phyloP scores from a whole-genome alignment of 2,113 vertebrate species.

The Romanogobio albipinnatus region DNA sequence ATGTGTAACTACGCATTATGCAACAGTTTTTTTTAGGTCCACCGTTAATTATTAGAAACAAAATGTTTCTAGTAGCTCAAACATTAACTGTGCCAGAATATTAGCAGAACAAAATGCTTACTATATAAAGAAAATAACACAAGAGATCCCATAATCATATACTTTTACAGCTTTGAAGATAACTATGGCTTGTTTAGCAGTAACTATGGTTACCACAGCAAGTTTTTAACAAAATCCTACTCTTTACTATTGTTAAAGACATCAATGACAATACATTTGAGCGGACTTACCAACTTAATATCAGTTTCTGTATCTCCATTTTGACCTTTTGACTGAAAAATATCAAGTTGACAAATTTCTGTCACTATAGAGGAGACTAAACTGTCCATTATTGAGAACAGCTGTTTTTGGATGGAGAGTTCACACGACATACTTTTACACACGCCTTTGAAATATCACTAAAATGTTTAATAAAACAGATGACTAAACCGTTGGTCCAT shows the following conservation, averaged over 20 bases:
- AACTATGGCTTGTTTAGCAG: neutral
- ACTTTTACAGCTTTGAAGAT: neutral
- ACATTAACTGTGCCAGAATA: neutral
- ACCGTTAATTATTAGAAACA: neutral
- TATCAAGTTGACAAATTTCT: slow-evolving; percentile 17
- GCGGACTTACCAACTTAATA: neutral
- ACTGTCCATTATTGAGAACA: slow-evolving; percentile 8
- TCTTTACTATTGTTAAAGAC: neutral
- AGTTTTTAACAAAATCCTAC: neutral
- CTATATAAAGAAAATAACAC: neutral
- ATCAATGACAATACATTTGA: neutral
- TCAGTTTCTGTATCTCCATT: neutral
- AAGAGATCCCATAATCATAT: neutral
- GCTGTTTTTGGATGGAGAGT: neutral
- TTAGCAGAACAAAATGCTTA: neutral
- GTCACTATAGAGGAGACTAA: slow-evolving; percentile 11
- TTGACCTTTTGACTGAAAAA: slow-evolving; percentile 1
- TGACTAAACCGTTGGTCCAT: neutral
- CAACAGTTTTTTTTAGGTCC: no score
- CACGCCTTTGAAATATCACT: neutral
- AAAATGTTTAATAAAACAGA: neutral
- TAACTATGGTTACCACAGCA: neutral
- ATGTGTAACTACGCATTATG: neutral
- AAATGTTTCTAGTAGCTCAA: neutral
- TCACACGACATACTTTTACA: neutral